Percentiles rank a stretch among this genome's conserved stretches.
Evolutionary conservation across 2,113 vertebrate species (phyloP).

Genomic region (Cettia cetti): DNA sequence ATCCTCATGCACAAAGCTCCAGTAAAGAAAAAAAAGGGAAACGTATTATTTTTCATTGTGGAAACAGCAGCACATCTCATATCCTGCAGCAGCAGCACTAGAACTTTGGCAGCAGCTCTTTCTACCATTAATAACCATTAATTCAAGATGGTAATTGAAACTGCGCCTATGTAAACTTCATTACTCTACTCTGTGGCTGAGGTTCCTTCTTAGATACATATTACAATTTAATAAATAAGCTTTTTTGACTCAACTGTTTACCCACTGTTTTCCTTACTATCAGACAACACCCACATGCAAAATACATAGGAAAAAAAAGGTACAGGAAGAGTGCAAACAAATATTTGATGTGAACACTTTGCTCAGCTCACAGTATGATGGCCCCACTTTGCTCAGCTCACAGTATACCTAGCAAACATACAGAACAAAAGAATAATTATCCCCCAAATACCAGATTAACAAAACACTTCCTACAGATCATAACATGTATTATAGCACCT

Average conservation of each 20-base stretch:
- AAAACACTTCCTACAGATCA: not conserved
- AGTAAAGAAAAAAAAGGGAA: not conserved
- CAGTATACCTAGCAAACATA: not conserved
- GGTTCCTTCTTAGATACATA: not conserved
- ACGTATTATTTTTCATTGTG: not conserved
- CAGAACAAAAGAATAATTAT: conserved; percentile 12
- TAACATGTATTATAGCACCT: not conserved
- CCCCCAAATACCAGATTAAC: not conserved
- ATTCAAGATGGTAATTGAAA: conserved; percentile 16
- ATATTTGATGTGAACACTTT: conserved; percentile 43
- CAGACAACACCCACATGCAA: conserved; percentile 19
- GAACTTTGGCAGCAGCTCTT: not conserved
- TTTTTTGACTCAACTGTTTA: conserved; percentile 21
- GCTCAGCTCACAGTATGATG: conserved; percentile 19
- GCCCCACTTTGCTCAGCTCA: conserved; percentile 11
- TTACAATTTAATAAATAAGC: conserved; percentile 5
- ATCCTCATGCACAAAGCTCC: not conserved
- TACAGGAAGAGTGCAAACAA: conserved; percentile 2
- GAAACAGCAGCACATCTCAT: not conserved
- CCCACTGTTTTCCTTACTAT: conserved; percentile 10
- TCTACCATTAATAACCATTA: not conserved
- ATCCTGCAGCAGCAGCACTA: not conserved
- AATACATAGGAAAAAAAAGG: not conserved
- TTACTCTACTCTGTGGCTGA: not conserved
- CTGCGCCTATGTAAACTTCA: not conserved